Percentiles rank a stretch among this genome's conserved stretches.
Evolutionary conservation across 2,888 invertebrate genomes (phyloP).

Genomic region (Microdon myrmicae): DNA sequence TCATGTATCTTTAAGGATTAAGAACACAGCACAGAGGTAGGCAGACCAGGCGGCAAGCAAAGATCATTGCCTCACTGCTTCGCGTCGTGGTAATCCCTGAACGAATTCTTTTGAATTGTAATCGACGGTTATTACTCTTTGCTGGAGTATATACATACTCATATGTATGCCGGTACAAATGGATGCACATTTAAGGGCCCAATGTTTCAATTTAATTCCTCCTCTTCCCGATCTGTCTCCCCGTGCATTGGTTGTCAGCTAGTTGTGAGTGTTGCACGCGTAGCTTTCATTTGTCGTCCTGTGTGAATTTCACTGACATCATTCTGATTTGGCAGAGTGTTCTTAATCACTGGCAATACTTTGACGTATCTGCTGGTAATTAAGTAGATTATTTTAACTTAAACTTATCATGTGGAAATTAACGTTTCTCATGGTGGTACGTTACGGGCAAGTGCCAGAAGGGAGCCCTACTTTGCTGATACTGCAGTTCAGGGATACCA

Average conservation of each 20-base stretch:
- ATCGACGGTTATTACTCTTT: slow-evolving; percentile 23
- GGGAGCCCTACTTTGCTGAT: too few relatives aligned
- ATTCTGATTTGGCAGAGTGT: slow-evolving; percentile 33
- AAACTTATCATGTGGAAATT: slow-evolving; percentile 39
- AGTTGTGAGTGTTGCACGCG: background rate
- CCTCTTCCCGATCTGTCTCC: background rate
- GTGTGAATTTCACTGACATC: slow-evolving; percentile 44
- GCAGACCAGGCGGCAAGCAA: slow-evolving; percentile 1
- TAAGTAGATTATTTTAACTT: slow-evolving; percentile 50
- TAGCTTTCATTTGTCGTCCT: slow-evolving; percentile 34
- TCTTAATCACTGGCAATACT: slow-evolving; percentile 52
- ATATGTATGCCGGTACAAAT: slow-evolving; percentile 27
- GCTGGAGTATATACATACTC: too few relatives aligned
- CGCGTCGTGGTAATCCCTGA: slow-evolving; percentile 25
- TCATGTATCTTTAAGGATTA: slow-evolving; percentile 48
- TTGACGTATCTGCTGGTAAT: slow-evolving; percentile 49
- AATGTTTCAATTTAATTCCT: slow-evolving; percentile 45
- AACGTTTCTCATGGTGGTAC: slow-evolving; percentile 27
- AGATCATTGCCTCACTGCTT: too few relatives aligned
- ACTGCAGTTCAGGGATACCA: slow-evolving; percentile 1
- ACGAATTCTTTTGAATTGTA: slow-evolving; percentile 39
- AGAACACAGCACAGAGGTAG: slow-evolving; percentile 35
- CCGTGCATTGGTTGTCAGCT: slow-evolving; percentile 2
- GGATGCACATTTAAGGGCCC: slow-evolving; percentile 32
- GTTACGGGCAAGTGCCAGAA: slow-evolving; percentile 14